Conservation (phyloP, 1,140 invertebrate species). For the Formica exsecta region DNA sequence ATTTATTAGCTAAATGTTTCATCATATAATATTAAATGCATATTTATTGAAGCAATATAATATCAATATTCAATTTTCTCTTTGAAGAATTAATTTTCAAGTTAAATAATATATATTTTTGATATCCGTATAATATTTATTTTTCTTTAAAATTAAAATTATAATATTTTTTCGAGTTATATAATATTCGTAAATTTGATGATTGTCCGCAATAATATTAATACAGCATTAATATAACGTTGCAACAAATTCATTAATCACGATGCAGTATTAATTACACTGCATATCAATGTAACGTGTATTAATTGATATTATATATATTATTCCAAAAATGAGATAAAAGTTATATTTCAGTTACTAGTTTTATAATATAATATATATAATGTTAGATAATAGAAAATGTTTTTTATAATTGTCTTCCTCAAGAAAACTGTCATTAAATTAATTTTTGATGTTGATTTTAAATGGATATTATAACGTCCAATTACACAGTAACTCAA, state of each 20-base stretch:
- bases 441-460: conserved; percentile 17
- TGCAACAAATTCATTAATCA: neutral
- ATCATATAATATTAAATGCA: conserved; percentile 30
- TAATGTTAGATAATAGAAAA: neutral
- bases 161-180: neutral
- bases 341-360: neutral
- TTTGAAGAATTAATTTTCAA: conserved; percentile 13
- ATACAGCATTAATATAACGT: neutral
- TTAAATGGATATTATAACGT: neutral
- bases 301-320: conserved; percentile 21
- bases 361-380: neutral
- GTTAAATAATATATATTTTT: conserved; percentile 9
- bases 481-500: conserved; percentile 2
- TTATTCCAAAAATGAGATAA: conserved; percentile 6
- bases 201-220: conserved; percentile 19
- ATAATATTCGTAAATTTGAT: neutral
- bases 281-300: neutral
- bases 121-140: neutral
- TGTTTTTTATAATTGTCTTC: neutral
- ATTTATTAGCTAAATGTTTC: conserved; percentile 45
- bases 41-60: conserved; percentile 14
- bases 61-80: conserved; percentile 28
- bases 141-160: neutral
- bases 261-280: neutral
- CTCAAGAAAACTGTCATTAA: neutral